phyloP scores from a whole-genome alignment of 2,888 invertebrate species.

The Clitarchus hookeri region DNA sequence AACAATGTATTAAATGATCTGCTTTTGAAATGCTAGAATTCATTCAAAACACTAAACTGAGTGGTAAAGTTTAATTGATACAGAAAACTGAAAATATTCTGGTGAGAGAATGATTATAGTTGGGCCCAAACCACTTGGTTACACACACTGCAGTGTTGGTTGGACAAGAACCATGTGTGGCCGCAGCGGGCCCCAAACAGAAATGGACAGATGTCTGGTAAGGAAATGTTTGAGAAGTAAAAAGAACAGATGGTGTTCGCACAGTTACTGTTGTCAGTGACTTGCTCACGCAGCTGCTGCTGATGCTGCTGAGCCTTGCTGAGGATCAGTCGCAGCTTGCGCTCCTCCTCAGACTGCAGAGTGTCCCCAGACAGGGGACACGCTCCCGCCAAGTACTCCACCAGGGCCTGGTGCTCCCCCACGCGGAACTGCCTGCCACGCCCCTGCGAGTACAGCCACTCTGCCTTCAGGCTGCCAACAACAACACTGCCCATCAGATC shows the following conservation, averaged over 20 bases:
- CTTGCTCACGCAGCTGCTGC: conserved; percentile 77
- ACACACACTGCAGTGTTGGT: too few relatives aligned
- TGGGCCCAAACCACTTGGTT: too few relatives aligned
- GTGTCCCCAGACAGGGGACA: conserved; percentile 85
- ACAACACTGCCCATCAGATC: not conserved
- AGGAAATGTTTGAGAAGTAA: not conserved
- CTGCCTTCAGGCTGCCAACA: conserved; percentile 79
- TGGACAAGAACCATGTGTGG: too few relatives aligned
- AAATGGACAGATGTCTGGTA: too few relatives aligned
- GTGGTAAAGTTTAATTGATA: too few relatives aligned
- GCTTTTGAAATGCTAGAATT: too few relatives aligned
- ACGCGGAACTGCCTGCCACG: conserved; percentile 84
- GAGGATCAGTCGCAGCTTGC: conserved; percentile 81
- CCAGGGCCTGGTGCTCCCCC: conserved; percentile 81
- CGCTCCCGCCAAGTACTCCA: conserved; percentile 80
- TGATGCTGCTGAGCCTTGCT: conserved; percentile 92
- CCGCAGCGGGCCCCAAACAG: too few relatives aligned
- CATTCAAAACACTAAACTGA: too few relatives aligned
- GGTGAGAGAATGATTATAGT: too few relatives aligned
- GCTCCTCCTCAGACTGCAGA: conserved; percentile 82
- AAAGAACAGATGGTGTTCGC: not conserved
- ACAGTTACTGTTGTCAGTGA: conserved; percentile 56
- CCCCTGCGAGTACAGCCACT: conserved; percentile 95
- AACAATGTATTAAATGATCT: too few relatives aligned
- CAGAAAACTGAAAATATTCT: too few relatives aligned